Evolutionary conservation across 2,113 vertebrate genomes (phyloP), one percentile per base, ranked within the genome.

Genomic region (Eptesicus fuscus): DNA sequence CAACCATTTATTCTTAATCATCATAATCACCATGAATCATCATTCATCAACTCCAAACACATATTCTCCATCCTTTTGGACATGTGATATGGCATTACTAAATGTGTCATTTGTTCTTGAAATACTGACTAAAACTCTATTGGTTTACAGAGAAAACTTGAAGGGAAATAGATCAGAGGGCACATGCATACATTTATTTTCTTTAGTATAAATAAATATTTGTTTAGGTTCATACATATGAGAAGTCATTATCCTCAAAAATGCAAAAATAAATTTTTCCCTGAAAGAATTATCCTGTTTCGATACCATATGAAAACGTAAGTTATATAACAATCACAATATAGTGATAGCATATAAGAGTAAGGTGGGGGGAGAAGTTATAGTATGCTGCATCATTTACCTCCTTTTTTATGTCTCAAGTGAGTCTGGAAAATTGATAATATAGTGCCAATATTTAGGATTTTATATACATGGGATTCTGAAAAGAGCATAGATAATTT

Each of bases 1-100:
- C 95, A 73, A 95, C 97, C 96, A 98, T 98, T 98, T 92, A 98
- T 96, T 95, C 22, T 85, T 96, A 95, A 97, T 98, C 93, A 95
- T 95, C 91, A 92, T 96, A 96, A 96, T 96, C 78, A 96, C 91
- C 76, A 95, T 97, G 98, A 97, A 97, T 97, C 83, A 86, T 97
- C 95, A 94, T 87, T 96, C 90, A 90, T 93, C 94, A 97, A 76
- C 89, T 97, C 95, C 89, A 78, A 88, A 85, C 32, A 94, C 59
- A 92, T 49, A 94, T 53, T 85, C 61, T 92, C 49, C 32, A 95
- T 97, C 42, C 59, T 13, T 93, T 95, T 96, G 90, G 53, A 51
- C 44, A 94, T 49, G 83, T 82, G 37, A 87, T 95, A 91, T 98
- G 96, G 8, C 30, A 40, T 86, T 96, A 73, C 49, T 88, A 96